These are phyloP conservation scores for Tetranychus urticae DNA, from an alignment of 1,140 invertebrate species.

Conservation along the genomic window DNA sequence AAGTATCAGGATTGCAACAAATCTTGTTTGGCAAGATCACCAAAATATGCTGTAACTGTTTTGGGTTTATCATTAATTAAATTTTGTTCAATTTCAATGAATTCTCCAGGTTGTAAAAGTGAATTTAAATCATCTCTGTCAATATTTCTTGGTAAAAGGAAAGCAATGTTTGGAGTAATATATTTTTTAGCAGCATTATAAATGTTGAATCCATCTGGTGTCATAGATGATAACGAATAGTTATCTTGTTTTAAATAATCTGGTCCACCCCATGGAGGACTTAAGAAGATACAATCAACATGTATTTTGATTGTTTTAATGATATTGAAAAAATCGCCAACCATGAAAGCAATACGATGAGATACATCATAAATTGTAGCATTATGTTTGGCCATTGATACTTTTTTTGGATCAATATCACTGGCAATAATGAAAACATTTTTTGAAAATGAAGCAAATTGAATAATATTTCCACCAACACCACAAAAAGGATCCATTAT, in stretches of 20 bases:
- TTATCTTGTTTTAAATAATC: constrained; percentile 31
- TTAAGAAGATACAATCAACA: constrained; percentile 70
- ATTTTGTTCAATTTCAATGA: constrained; percentile 85
- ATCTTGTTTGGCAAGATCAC: constrained; percentile 16
- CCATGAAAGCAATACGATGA: constrained; percentile 73
- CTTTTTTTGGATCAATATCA: constrained; percentile 71
- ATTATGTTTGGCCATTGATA: constrained; percentile 64
- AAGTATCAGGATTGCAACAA: too few relatives aligned
- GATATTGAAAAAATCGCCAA: constrained; percentile 63
- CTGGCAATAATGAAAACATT: constrained; percentile 77
- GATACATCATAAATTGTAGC: constrained; percentile 65
- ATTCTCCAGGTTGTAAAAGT: constrained; percentile 34
- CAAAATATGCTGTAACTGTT: constrained; percentile 84
- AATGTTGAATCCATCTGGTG: constrained; percentile 35
- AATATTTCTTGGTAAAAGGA: constrained; percentile 69
- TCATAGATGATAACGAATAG: constrained; percentile 54
- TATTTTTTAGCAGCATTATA: constrained; percentile 15
- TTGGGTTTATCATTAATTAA: constrained; percentile 63
- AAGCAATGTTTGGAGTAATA: constrained; percentile 45
- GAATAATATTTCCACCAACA: constrained; percentile 87
- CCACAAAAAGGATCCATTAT: constrained; percentile 93
- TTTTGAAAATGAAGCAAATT: constrained; percentile 70
- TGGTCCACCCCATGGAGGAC: constrained; percentile 91
- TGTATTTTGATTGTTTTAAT: constrained; percentile 23
- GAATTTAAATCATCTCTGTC: constrained; percentile 3